phyloP scores from a whole-genome alignment of 2,113 vertebrate species.

The Propithecus coquereli region DNA sequence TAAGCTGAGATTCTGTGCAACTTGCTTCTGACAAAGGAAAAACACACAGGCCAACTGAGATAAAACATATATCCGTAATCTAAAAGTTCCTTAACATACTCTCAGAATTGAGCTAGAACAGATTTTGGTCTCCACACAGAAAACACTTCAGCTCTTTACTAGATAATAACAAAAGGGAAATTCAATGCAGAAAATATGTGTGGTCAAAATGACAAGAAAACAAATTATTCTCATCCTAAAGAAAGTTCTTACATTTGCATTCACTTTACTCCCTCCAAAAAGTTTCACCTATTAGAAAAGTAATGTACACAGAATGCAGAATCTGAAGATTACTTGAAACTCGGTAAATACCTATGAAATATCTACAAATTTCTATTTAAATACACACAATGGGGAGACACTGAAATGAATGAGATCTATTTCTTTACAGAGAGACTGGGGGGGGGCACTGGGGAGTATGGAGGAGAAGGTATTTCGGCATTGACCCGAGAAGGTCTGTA shows the following conservation, averaged over 20 bases:
- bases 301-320: background rate
- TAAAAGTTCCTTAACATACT: background rate
- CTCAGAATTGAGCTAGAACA: background rate
- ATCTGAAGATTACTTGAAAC: no score
- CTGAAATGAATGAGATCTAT: background rate
- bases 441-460: background rate
- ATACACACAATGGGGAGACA: background rate
- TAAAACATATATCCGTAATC: background rate
- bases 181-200: background rate
- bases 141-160: background rate
- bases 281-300: background rate
- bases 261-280: background rate
- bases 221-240: background rate
- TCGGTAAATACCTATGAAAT: background rate
- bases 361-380: background rate
- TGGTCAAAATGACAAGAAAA: background rate
- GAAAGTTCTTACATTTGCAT: background rate
- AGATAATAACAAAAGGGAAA: background rate
- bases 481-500: background rate
- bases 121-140: background rate
- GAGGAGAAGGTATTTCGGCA: background rate
- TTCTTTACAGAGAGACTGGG: no score
- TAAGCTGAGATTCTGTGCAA: conserved; percentile 18
- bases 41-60: background rate
- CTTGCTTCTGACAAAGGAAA: background rate